These are phyloP conservation scores for Xiphophorus maculatus DNA, from an alignment of 2,113 vertebrate species.

Conservation along the genomic window DNA sequence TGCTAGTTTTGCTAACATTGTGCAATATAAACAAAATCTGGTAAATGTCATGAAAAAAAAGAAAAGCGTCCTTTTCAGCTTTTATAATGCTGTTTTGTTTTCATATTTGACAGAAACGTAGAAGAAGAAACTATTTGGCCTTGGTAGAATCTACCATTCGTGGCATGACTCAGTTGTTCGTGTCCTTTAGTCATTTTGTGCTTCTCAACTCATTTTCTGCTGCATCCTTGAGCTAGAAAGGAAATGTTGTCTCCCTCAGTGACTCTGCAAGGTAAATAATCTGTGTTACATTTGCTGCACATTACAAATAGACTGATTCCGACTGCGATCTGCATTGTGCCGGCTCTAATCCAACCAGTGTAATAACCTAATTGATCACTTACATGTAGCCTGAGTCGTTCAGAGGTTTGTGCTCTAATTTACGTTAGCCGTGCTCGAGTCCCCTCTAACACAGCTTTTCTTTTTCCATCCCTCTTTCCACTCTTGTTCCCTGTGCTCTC, in stretches of 20 bases:
- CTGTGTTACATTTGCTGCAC: conserved; percentile 7
- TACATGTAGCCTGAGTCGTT: conserved; percentile 64
- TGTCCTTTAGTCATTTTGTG: not conserved
- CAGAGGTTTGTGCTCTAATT: conserved; percentile 55
- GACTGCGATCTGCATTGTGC: conserved; percentile 43
- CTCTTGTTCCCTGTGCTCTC: conserved; percentile 22
- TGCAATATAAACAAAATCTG: not conserved
- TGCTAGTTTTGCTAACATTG: not conserved
- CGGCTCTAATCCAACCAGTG: conserved; percentile 51
- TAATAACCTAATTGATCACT: conserved; percentile 66
- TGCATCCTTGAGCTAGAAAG: not conserved
- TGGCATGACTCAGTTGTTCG: not conserved
- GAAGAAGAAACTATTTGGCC: not conserved
- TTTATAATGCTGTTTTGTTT: not conserved
- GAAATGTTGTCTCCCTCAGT: not conserved
- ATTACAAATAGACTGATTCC: conserved; percentile 21
- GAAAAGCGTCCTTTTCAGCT: too few relatives aligned
- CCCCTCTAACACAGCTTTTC: conserved; percentile 34
- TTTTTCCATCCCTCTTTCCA: not conserved
- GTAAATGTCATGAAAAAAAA: not conserved
- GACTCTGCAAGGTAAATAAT: not conserved
- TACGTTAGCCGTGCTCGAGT: conserved; percentile 59
- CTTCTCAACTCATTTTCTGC: not conserved
- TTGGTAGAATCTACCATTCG: not conserved
- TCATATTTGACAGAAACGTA: not conserved